Conservation (phyloP, 2,888 invertebrate species). For the Pseudococcus longispinus region DNA sequence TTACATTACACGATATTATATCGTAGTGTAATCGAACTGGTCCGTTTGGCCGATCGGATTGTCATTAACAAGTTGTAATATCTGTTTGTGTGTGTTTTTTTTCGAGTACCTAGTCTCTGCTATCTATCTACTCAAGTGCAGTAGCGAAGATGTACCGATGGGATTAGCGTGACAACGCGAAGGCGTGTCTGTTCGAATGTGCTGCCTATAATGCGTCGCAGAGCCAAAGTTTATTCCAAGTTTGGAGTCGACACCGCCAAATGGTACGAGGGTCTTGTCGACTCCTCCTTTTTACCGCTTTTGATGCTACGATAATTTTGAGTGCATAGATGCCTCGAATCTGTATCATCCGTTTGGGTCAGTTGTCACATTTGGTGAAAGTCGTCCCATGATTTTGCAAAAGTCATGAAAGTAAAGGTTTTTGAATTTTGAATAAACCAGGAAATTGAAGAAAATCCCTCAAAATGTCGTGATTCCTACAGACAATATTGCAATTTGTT, state of each 20-base stretch:
- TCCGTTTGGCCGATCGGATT: not conserved
- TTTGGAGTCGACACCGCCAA: not conserved
- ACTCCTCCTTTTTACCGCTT: not conserved
- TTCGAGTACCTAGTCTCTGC: not conserved
- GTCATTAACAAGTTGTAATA: not conserved
- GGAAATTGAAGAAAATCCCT: too few species aligned
- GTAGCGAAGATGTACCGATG: not conserved
- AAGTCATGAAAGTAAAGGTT: too few species aligned
- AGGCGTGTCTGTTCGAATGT: not conserved
- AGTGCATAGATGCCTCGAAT: too few species aligned
- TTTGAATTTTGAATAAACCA: too few species aligned
- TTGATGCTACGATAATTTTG: too few species aligned
- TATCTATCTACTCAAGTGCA: not conserved
- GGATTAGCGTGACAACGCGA: not conserved
- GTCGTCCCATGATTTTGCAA: too few species aligned
- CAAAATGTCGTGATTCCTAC: too few species aligned
- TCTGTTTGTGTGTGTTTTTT: not conserved
- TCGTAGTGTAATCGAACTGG: not conserved
- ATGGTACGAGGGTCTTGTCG: not conserved
- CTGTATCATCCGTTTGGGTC: too few species aligned
- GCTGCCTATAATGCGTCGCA: not conserved
- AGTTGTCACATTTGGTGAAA: too few species aligned
- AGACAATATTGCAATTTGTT: too few species aligned
- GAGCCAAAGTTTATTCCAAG: not conserved
- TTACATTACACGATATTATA: not conserved